Base-by-base conservation (phyloP, 2,113 vertebrate genomes). In the Cryptomyrus ogoouensis region DNA sequence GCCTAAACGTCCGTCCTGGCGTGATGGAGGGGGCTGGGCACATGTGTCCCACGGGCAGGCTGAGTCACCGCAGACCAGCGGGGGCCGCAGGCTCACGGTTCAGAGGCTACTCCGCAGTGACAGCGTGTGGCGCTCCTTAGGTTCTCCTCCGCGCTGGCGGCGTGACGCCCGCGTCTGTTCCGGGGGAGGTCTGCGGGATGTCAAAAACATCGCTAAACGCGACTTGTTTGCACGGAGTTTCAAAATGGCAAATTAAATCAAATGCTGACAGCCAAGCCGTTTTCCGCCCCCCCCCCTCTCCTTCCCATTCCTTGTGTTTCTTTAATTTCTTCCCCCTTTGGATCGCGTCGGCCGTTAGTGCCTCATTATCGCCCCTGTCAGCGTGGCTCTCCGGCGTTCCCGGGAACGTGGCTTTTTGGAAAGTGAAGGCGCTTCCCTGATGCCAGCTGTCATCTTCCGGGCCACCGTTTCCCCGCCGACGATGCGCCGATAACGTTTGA, bases 401-500 rank as follows among this genome's bases (percentile, higher is more conserved):
- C 58, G 7, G n/a, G 31, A 66, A 84, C 58, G 52, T 9, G 15
- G 42, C 35, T 62, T 89, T 85, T 74, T 53, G 70, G 77, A 39
- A 84, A 62, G 89, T 31, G 31, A 35, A 58, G 80, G 49, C 19
- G 42, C 39, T 31, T 88, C 50, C 87, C 87, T 62, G 88, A 74
- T 31, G 88, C 53, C 21, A 44, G 58, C 53, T 49, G n/a, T 91
- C 90, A 90, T 83, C 47, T 91, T 31, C 46, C 52, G 42, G 95
- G 93, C 93, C 93, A 10, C 58, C 77, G 94, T 93, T 93, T 92
- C 83, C 74, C 93, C 92, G 91, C 94, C 94, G 94, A 95, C 94
- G 94, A 95, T 91, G 93, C 93, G 93, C 94, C 95, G 94, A 95
- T 96, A 95, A 95, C 94, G 94, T 94, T 70, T 96, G 95, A 96